These are phyloP conservation scores for Porites australiensis DNA, from an alignment of 64 coral and sea anemone genomes.

Conservation along the genomic window DNA sequence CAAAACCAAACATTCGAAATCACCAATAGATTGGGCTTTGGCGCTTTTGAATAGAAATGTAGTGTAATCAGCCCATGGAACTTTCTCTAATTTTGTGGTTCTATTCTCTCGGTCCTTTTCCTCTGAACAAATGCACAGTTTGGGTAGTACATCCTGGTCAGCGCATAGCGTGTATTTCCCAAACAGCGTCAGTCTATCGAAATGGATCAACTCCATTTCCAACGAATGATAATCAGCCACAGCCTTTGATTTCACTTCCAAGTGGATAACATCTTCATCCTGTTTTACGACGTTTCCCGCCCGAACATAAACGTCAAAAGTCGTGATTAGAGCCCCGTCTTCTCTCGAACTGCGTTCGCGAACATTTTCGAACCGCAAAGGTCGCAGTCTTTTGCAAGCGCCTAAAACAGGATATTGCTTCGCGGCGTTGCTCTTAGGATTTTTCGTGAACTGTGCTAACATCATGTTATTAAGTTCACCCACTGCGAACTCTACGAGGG, in stretches of 20 bases:
- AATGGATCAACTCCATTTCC: conserved; percentile 68
- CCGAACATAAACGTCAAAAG: conserved; percentile 54
- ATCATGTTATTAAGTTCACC: conserved; percentile 83
- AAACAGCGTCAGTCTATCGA: conserved; percentile 76
- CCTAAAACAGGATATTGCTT: neutral
- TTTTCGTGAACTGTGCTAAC: conserved; percentile 23
- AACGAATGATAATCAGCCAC: conserved; percentile 40
- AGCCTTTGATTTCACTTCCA: conserved; percentile 58
- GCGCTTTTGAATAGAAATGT: neutral
- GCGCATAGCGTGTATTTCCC: conserved; percentile 79
- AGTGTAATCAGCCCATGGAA: conserved; percentile 16
- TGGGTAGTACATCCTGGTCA: conserved; percentile 56
- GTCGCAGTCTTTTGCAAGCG: conserved; percentile 53
- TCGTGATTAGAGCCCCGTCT: conserved; percentile 67
- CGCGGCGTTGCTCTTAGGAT: neutral
- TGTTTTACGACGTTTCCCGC: conserved; percentile 67
- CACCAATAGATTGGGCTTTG: conserved; percentile 15
- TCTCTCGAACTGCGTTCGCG: conserved; percentile 56
- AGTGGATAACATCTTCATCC: conserved; percentile 75
- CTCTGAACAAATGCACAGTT: conserved; percentile 78
- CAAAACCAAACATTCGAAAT: conserved; percentile 25
- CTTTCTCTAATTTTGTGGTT: neutral
- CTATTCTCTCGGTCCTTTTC: neutral
- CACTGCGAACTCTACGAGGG: conserved; percentile 81
- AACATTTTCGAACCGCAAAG: conserved; percentile 74